Conservation (phyloP, 92 coral and sea anemone genomes). For the Galaxea fascicularis region DNA sequence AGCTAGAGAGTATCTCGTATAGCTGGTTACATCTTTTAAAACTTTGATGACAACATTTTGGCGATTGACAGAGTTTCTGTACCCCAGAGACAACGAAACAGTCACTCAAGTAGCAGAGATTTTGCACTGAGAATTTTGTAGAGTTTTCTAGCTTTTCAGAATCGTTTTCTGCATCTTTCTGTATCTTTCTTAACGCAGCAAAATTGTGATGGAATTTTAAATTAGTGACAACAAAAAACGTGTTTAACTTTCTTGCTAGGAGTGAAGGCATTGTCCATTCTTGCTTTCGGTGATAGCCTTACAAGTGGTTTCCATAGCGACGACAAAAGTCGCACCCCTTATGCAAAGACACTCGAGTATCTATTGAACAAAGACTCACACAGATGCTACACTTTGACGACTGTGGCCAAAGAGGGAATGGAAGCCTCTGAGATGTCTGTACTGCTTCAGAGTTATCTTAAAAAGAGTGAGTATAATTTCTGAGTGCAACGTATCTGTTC, state of each 20-base stretch:
- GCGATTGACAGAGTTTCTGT: too few species aligned
- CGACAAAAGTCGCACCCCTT: slow-evolving; percentile 81
- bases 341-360: slow-evolving; percentile 80
- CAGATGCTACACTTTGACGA: slow-evolving; percentile 81
- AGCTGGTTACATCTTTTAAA: too few species aligned
- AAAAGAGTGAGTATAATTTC: slow-evolving; percentile 48
- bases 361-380: slow-evolving; percentile 87
- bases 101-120: too few species aligned
- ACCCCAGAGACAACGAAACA: too few species aligned
- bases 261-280: slow-evolving; percentile 80
- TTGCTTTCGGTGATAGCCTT: slow-evolving; percentile 92
- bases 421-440: slow-evolving; percentile 82
- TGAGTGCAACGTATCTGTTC: not conserved
- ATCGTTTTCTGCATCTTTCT: too few species aligned
- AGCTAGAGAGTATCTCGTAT: too few species aligned
- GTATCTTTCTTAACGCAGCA: too few species aligned
- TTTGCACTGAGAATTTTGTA: too few species aligned
- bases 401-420: slow-evolving; percentile 82
- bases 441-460: slow-evolving; percentile 66
- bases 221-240: too few species aligned
- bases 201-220: too few species aligned
- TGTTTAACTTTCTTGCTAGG: slow-evolving; percentile 44
- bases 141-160: too few species aligned
- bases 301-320: slow-evolving; percentile 86
- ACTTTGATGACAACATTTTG: too few species aligned